These are phyloP conservation scores for Epizoanthus scotinus DNA, from an alignment of 92 coral and sea anemone species.

Conservation along the genomic window DNA sequence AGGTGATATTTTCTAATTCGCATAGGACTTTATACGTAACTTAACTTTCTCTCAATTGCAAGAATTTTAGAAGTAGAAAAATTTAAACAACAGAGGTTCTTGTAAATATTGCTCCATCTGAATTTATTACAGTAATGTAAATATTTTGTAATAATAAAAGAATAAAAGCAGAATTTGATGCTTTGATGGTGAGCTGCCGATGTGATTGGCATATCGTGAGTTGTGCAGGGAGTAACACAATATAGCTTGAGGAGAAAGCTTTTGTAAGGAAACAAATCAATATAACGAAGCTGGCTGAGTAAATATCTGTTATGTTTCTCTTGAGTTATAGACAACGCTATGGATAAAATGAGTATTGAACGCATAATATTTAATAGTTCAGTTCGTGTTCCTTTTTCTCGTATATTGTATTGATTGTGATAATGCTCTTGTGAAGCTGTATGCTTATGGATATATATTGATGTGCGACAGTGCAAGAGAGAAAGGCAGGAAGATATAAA, in stretches of 20 bases:
- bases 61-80: not conserved
- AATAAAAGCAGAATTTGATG: not conserved
- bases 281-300: no score
- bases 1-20: no score
- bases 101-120: not conserved
- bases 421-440: not conserved
- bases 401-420: not conserved
- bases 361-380: not conserved
- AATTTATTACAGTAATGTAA: conserved; percentile 55
- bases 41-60: conserved; percentile 5
- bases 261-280: conserved; percentile 2
- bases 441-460: not conserved
- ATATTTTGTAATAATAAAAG: conserved; percentile 66
- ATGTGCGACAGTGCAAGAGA: not conserved
- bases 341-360: not conserved
- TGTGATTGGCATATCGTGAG: no score
- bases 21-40: not conserved
- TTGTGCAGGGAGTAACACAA: not conserved
- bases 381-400: not conserved
- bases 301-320: no score
- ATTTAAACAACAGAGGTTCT: not conserved
- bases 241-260: conserved; percentile 15
- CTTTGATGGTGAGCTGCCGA: not conserved
- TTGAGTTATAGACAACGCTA: no score
- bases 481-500: no score